phyloP scores from a whole-genome alignment of 1,140 invertebrate species.

The Chelonus insularis region DNA sequence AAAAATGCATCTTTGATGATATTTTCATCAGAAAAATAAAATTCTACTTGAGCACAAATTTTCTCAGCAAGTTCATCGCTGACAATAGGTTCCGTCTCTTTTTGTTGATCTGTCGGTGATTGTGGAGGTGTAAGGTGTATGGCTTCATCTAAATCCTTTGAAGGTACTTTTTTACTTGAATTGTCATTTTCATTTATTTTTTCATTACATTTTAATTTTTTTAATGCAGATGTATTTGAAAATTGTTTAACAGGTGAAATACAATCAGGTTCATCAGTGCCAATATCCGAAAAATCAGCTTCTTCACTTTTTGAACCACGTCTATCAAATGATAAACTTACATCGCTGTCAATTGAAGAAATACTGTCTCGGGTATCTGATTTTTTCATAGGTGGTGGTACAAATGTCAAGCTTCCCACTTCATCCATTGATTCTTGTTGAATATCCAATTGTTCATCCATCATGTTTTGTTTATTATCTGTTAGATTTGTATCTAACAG shows the following conservation, averaged over 20 bases:
- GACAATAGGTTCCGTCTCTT: conserved; percentile 48
- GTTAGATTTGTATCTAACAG: background rate
- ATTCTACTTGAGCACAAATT: conserved; percentile 85
- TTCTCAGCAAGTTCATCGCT: conserved; percentile 74
- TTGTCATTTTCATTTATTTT: conserved; percentile 5
- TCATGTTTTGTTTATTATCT: conserved; percentile 15
- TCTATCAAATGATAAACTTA: conserved; percentile 63
- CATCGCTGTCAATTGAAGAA: conserved; percentile 68
- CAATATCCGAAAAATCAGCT: conserved; percentile 68
- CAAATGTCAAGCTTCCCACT: conserved; percentile 44
- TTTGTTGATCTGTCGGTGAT: conserved; percentile 35
- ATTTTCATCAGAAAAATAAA: conserved; percentile 93
- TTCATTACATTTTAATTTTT: background rate
- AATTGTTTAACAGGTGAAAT: background rate
- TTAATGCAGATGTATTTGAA: background rate
- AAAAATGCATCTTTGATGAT: conserved; percentile 94
- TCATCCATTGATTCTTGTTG: conserved; percentile 49
- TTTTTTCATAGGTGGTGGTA: conserved; percentile 60
- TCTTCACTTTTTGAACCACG: conserved; percentile 59
- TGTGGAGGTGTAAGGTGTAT: background rate
- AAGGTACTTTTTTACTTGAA: no score
- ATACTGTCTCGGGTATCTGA: conserved; percentile 67
- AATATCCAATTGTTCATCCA: conserved; percentile 46
- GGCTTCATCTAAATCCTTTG: background rate
- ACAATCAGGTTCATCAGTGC: conserved; percentile 41